Conservation (phyloP, 2,888 invertebrate genomes). For the Zootermopsis nevadensis region DNA sequence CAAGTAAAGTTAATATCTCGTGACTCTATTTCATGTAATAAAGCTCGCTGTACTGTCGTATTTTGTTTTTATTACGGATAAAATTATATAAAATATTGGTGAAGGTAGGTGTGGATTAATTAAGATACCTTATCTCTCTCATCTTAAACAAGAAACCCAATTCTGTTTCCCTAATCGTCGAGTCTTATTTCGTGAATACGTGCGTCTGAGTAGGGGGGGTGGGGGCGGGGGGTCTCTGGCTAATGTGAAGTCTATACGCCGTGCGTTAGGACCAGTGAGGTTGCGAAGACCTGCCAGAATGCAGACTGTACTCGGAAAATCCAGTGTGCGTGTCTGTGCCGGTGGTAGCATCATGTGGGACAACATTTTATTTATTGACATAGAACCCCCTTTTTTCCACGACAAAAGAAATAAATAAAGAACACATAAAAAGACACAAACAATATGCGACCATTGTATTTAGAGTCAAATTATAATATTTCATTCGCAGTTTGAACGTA, state of each 20-base stretch:
- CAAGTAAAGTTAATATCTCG: slow-evolving; percentile 12
- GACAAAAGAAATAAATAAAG: slow-evolving; percentile 12
- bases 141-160: neutral
- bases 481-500: slow-evolving; percentile 14
- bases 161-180: neutral
- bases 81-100: neutral
- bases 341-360: neutral
- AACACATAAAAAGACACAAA: slow-evolving; percentile 24
- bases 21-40: slow-evolving; percentile 6
- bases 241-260: no score
- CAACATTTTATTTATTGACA: slow-evolving; percentile 37
- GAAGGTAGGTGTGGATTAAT: neutral
- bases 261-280: no score
- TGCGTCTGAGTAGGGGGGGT: neutral
- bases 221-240: no score
- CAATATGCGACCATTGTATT: slow-evolving; percentile 33
- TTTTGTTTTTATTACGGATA: slow-evolving; percentile 14
- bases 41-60: neutral
- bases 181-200: neutral
- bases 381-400: neutral
- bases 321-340: slow-evolving; percentile 1
- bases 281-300: no score
- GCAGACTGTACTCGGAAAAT: neutral
- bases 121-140: slow-evolving; percentile 8
- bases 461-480: slow-evolving; percentile 42